Evolutionary conservation across 2,797 vertebrate genomes (phyloP).

Genomic region (Numenius phaeopus): DNA sequence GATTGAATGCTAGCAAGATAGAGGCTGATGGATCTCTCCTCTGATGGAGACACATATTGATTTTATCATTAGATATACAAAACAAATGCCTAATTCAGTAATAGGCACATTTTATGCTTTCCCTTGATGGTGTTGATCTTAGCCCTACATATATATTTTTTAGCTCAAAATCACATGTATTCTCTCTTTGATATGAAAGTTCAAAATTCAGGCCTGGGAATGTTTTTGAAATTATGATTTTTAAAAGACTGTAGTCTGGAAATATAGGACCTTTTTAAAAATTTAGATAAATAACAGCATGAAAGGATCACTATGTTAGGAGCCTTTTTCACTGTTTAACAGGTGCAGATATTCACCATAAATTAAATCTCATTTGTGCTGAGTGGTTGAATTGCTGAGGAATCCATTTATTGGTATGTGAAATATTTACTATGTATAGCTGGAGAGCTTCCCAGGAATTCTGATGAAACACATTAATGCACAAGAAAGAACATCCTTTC

Average conservation of each 20-base stretch:
- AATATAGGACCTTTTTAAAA: not conserved
- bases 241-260: not conserved
- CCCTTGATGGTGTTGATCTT: not conserved
- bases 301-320: not conserved
- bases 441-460: constrained; percentile 25
- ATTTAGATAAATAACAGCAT: not conserved
- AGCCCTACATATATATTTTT: not conserved
- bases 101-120: not conserved
- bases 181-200: not conserved
- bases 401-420: constrained; percentile 33
- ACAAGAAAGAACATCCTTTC: not conserved
- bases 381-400: constrained; percentile 28
- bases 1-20: constrained; percentile 22
- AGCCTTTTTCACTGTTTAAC: constrained; percentile 17
- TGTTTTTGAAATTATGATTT: not conserved
- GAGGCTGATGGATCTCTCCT: not conserved
- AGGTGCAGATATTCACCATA: constrained; percentile 40
- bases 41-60: constrained; percentile 6
- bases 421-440: constrained; percentile 45
- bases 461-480: constrained; percentile 13
- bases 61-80: constrained; percentile 55
- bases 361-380: constrained; percentile 38
- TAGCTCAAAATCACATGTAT: not conserved
- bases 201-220: not conserved
- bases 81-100: constrained; percentile 34